phyloP scores from a whole-genome alignment of 2,797 vertebrate species.

The Rhadinocentrus ornatus region DNA sequence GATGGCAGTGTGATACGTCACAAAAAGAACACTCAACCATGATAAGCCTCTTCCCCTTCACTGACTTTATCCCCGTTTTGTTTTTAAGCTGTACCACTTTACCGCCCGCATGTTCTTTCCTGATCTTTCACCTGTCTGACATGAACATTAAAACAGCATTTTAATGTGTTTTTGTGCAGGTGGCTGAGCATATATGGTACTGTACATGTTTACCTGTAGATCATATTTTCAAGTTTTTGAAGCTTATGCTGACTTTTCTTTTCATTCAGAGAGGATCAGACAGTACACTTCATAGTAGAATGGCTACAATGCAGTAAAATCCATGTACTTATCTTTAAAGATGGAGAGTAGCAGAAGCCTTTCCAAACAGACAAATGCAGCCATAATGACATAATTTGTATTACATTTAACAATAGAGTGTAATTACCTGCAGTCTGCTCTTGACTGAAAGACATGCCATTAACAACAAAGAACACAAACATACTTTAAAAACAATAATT shows the following conservation, averaged over 20 bases:
- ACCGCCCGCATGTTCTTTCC: conserved; percentile 25
- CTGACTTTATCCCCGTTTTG: conserved; percentile 15
- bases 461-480: conserved; percentile 20
- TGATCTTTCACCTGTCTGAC: conserved; percentile 29
- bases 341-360: conserved; percentile 14
- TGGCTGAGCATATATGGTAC: conserved; percentile 22
- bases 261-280: conserved; percentile 25
- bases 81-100: conserved; percentile 21
- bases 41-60: conserved; percentile 42
- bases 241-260: conserved; percentile 27
- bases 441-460: conserved; percentile 6
- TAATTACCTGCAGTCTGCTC: conserved; percentile 30
- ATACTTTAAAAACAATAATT: conserved; percentile 16
- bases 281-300: conserved; percentile 21
- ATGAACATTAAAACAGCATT: conserved; percentile 5
- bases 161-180: conserved; percentile 27
- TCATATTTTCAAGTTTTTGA: conserved; percentile 28
- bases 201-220: conserved; percentile 7
- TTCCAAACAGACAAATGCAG: conserved; percentile 31
- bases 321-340: conserved; percentile 55
- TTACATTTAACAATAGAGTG: conserved; percentile 31
- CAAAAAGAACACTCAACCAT: conserved; percentile 43
- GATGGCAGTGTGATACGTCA: conserved; percentile 43
- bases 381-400: conserved; percentile 39
- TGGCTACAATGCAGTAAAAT: conserved; percentile 24